Base-by-base conservation (phyloP, 2,797 vertebrate genomes). In the Rhinella marina region DNA sequence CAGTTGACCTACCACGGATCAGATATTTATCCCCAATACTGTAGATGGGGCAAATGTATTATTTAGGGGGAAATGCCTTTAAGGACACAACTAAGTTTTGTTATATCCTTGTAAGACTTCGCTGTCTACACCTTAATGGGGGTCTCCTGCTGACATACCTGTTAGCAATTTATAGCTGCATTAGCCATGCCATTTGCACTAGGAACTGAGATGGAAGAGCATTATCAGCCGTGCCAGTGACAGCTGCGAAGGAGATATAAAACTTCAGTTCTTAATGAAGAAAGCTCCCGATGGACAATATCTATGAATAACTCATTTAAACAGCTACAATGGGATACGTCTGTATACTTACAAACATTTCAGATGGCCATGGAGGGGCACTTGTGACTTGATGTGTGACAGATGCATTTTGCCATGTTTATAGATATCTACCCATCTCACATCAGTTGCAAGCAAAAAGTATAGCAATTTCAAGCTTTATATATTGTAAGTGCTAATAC, bases 151-250 rank as follows among this genome's bases (percentile, higher is more conserved):
- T 41, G 70, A 17, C 25, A 3, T 73, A 73, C 70, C 29, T 73
- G 70, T 73, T 73, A 48, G 70, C 73, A 52, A 52, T 76, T 50
- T 76, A 5, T 50, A 76, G 73, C 73, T 76, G 32, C 32, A 2
- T 41, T 41, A 41, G 32, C 12, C 48, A 50, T 50, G 73, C 73
- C 21, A 52, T 76, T 50, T 76, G 73, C 41, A 1, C 73, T 52
- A 21, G 41, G 52, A 76, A n/a, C 73, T 23, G 48, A 76, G 11
- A 76, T 52, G 52, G 73, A 50, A 76, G 32, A 76, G 73, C 73
- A 52, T 52, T 76, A 76, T 76, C 73, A n/a, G 73, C 73, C n/a
- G 10, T 76, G 73, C 48, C 73, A 76, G 73, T 76, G 73, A 76
- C 73, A 50, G 73, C 73, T 76, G 73, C 52, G 21, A 76, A 76